Conservation (phyloP, 2,113 vertebrate species). For the Ammodytes marinus region DNA sequence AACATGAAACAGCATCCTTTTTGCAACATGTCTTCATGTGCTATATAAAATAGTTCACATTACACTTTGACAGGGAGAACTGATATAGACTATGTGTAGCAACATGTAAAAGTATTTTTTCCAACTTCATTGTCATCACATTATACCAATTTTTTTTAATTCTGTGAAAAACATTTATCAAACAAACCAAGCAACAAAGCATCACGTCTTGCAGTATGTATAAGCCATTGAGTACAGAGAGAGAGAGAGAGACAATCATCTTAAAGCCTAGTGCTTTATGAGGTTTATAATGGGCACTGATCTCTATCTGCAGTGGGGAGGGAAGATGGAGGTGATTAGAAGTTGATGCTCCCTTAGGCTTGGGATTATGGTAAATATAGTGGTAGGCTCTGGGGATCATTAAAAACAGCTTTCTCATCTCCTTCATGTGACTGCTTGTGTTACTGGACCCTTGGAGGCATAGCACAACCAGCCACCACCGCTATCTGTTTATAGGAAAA, state of each 20-base stretch:
- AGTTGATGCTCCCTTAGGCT: slow-evolving; percentile 77
- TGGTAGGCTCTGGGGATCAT: slow-evolving; percentile 71
- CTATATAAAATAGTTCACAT: neutral
- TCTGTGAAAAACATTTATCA: slow-evolving; percentile 20
- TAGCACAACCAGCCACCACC: slow-evolving; percentile 24
- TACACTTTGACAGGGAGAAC: neutral
- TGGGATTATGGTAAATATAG: slow-evolving; percentile 83
- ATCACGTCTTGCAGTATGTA: slow-evolving; percentile 20
- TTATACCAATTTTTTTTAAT: slow-evolving; percentile 13
- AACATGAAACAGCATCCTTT: neutral
- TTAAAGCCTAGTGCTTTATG: slow-evolving; percentile 68
- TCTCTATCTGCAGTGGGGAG: slow-evolving; percentile 75
- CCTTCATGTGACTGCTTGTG: slow-evolving; percentile 67
- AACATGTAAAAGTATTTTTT: neutral
- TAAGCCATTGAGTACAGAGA: slow-evolving; percentile 16
- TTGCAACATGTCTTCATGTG: neutral
- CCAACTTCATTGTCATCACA: neutral
- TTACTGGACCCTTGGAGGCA: slow-evolving; percentile 57
- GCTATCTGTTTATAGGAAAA: slow-evolving; percentile 31
- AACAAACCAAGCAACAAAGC: slow-evolving; percentile 32
- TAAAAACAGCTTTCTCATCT: slow-evolving; percentile 74
- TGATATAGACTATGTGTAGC: neutral
- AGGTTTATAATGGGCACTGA: slow-evolving; percentile 75
- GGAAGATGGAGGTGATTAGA: slow-evolving; percentile 80
- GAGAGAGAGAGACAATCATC: slow-evolving; percentile 53